Evolutionary conservation across 2,888 invertebrate genomes (phyloP), one percentile per base, ranked within the genome.

Genomic region (Drosophila histrio): DNA sequence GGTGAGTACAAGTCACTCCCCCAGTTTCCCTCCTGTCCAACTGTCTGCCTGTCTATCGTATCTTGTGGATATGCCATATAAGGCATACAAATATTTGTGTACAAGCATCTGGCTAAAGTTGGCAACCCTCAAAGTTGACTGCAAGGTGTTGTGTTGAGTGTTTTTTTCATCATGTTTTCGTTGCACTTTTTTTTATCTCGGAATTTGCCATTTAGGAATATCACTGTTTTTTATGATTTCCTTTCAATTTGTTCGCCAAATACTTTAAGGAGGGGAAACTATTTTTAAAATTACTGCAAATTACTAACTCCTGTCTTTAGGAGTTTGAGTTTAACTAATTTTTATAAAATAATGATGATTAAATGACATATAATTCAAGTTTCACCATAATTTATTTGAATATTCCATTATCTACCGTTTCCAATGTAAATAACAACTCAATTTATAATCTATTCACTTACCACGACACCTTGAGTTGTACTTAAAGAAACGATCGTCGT

Each of bases 1-100:
- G 89, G 90, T 90, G 69, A 82, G 90, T 86, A 36, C 22, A 24
- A 47, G 24, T 32, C 22, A 15, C 21, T 38, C 38, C 36, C 19
- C 38, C 50, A n/a, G n/a, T 17, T 2, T n/a, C 4, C 11, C 15
- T 17, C 26, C 15, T 26, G 3, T 11, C 21, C 22, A n/a, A 21
- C 24, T 26, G 38, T 57, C 53, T 62, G 62, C 30, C 30, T 32
- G 39, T 60, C 46, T 50, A 30, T 28, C 50, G 54, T 73, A 87
- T 87, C 86, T 84, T 22, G 38, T 39, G 59, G 64, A 65, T 67
- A 68, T 47, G 49, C 81, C 81, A 65, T 69, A 76, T 76, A 72
- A 58, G 80, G 79, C 52, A 56, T 22, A 58, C 21, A 80, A 66
- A 64, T 75, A 81, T 84, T 65, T 56, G 59, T 65, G 46, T 46